These are phyloP conservation scores for Distichodus sexfasciatus DNA, from an alignment of 2,797 vertebrate species.

Conservation along the genomic window DNA sequence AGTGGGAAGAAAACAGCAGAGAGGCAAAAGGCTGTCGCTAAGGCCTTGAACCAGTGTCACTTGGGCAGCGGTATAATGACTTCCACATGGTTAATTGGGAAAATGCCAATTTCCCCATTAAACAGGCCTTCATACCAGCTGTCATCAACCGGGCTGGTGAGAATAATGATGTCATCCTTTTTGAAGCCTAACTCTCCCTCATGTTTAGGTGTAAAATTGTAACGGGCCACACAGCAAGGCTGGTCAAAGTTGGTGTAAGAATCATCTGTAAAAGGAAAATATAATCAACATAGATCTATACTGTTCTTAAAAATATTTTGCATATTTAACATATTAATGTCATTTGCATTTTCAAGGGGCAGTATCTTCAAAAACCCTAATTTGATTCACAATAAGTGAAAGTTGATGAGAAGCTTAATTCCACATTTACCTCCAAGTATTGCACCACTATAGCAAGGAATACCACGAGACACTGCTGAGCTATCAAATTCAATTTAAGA, in stretches of 20 bases:
- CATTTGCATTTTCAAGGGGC: background rate
- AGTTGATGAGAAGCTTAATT: too few species aligned
- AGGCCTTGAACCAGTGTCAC: slow-evolving; percentile 55
- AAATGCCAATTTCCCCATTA: slow-evolving; percentile 78
- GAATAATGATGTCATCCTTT: slow-evolving; percentile 85
- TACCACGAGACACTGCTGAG: too few species aligned
- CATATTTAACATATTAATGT: too few species aligned
- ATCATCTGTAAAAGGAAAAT: slow-evolving; percentile 68
- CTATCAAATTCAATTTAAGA: background rate
- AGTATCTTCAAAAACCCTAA: too few species aligned
- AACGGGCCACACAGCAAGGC: slow-evolving; percentile 89
- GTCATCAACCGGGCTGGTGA: slow-evolving; percentile 83
- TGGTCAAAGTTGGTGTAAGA: slow-evolving; percentile 79
- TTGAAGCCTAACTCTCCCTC: slow-evolving; percentile 86
- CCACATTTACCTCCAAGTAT: too few species aligned
- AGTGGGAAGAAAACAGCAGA: too few species aligned
- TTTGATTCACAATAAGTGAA: too few species aligned
- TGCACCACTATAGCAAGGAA: too few species aligned
- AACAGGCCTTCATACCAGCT: slow-evolving; percentile 89
- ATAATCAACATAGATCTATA: slow-evolving; percentile 1
- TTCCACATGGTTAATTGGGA: slow-evolving; percentile 86
- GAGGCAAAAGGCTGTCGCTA: slow-evolving; percentile 11
- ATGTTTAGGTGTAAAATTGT: slow-evolving; percentile 83
- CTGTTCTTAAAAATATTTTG: background rate
- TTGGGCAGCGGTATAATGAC: slow-evolving; percentile 86